Evolutionary conservation across 2,797 vertebrate species (phyloP).

Genomic region (Gouania willdenowi): DNA sequence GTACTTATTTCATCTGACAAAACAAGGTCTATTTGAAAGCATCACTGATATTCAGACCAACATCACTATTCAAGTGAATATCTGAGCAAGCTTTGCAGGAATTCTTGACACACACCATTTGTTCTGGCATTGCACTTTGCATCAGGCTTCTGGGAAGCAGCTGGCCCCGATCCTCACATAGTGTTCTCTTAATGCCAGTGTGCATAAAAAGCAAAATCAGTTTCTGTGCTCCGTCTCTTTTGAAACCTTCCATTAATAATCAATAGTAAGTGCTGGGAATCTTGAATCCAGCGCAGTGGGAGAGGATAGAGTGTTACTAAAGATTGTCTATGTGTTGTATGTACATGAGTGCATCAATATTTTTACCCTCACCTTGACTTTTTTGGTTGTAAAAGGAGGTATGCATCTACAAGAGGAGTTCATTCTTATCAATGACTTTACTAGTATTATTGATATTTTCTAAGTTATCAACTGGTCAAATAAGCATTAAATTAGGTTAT

Average conservation of each 20-base stretch:
- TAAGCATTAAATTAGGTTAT: too few species aligned
- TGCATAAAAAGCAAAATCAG: slow-evolving; percentile 43
- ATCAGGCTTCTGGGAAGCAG: slow-evolving; percentile 47
- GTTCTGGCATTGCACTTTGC: slow-evolving; percentile 21
- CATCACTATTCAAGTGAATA: too few species aligned
- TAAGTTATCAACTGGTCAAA: too few species aligned
- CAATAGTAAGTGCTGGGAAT: slow-evolving; percentile 71
- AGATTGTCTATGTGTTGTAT: background rate
- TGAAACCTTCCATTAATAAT: slow-evolving; percentile 70
- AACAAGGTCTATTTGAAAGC: too few species aligned
- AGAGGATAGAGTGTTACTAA: slow-evolving; percentile 42
- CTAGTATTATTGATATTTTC: too few species aligned
- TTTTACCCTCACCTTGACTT: too few species aligned
- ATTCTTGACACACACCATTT: slow-evolving; percentile 15
- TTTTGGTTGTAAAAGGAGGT: too few species aligned
- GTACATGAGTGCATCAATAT: slow-evolving; percentile 9
- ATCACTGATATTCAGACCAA: too few species aligned
- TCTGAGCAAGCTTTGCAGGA: slow-evolving; percentile 13
- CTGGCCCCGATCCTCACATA: slow-evolving; percentile 18
- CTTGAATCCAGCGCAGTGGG: slow-evolving; percentile 29
- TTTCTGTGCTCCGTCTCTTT: slow-evolving; percentile 41
- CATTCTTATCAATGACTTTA: too few species aligned
- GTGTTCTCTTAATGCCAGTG: slow-evolving; percentile 43
- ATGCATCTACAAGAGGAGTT: too few species aligned
- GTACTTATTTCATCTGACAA: too few species aligned